These are phyloP conservation scores for Phoebastria nigripes DNA, from an alignment of 2,797 vertebrate genomes.

Conservation along the genomic window DNA sequence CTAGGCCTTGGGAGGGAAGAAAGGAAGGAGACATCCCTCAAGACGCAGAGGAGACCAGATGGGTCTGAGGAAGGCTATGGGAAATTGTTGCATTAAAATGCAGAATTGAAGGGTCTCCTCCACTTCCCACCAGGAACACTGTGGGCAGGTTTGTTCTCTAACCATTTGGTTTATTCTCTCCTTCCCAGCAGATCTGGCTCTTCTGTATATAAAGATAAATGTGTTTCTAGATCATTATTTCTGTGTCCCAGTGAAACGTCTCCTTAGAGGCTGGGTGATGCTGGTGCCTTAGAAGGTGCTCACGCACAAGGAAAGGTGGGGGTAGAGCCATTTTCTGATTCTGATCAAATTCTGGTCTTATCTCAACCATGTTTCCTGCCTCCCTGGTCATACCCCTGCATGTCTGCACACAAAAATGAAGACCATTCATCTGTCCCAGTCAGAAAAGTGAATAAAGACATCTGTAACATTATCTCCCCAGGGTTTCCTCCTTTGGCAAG, in stretches of 20 bases:
- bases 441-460: not conserved
- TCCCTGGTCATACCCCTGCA: not conserved
- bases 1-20: not conserved
- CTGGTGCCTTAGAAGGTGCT: not conserved
- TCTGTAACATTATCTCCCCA: not conserved
- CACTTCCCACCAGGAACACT: not conserved
- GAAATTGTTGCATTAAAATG: not conserved
- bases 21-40: not conserved
- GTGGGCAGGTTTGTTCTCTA: not conserved
- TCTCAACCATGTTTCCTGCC: not conserved
- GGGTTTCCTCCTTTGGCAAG: not conserved
- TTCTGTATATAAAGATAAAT: not conserved
- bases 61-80: not conserved
- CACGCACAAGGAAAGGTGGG: not conserved
- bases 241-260: not conserved
- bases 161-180: not conserved
- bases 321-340: not conserved
- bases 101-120: not conserved
- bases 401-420: not conserved
- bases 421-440: not conserved
- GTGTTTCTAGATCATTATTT: not conserved
- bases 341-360: not conserved
- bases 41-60: not conserved
- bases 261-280: not conserved
- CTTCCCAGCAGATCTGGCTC: not conserved